Base-by-base conservation (phyloP, 1,140 invertebrate genomes). In the Proctacanthus coquilletti region DNA sequence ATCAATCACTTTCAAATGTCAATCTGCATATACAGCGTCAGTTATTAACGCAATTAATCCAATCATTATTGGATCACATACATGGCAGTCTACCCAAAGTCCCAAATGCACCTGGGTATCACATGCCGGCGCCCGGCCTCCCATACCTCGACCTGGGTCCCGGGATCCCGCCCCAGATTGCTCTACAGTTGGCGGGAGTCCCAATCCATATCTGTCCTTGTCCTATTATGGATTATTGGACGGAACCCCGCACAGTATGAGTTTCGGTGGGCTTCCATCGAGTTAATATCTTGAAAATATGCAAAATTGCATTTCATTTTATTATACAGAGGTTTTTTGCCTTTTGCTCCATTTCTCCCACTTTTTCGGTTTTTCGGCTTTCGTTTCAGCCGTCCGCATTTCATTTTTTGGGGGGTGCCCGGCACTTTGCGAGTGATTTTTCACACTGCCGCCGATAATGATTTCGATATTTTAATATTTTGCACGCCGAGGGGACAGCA, bases 31-130 rank as follows among this genome's bases (percentile, higher is more conserved):
- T 35, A 41, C 52, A 56, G 53, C 56, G 53, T 56, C 53, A 56
- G 51, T 56, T 56, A 56, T 56, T 56, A 56, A 56, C 53, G 53
- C 53, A 56, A 56, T 56, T 56, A 56, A 56, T 56, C 53, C 53
- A 56, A 53, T 56, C 53, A 56, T 56, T 56, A 56, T 56, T 53
- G 53, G 52, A 56, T 56, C 53, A 56, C 54, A 37, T 35, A 37
- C 20, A 36, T 37, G 34, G 34, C 34, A 37, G 27, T 27, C 8
- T 27, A 8, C 23, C 23, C 13, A 13, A 8, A 27, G 23, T 27
- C 8, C 23, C 13, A 27, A 9, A 27, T 27, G 8, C 23, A 9
- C 8, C 23, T 9, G 23, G 13, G 23, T 8, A 27, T 27, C 23
- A 13, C 8, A 27, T 27, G 13, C 8, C 23, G 23, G 8, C 23